Evolutionary conservation across 2,888 invertebrate genomes (phyloP), one percentile per base, ranked within the genome.

Genomic region (Bombylius major): DNA sequence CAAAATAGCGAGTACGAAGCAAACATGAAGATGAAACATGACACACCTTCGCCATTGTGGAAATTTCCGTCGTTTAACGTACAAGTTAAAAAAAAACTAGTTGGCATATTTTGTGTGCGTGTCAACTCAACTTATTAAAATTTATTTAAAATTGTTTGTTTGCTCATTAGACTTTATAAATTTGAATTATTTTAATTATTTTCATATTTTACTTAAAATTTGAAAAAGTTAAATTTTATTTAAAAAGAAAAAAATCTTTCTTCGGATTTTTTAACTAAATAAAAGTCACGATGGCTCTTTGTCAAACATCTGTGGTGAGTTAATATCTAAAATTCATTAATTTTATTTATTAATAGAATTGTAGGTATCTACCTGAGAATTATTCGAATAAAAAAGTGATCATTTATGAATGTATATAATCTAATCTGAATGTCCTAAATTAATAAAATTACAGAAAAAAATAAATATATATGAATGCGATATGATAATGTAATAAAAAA

Each of bases 301-400:
- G 84, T 79, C 85, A 85, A 75, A 76, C 81, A 65, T 79, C 83
- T 68, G 85, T 85, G 76, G 77, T 80, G 70, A 79, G 79, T 77
- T 68, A 11, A 6, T 36, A 9, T 3, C 1, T 8, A 36, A 36
- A 36, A 36, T 36, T 55, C 48, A 33, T 23, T 34, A 48, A 47
- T 39, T 23, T 23, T 23, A 23, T 23, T 23, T 23, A 23, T 23
- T 23, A 23, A 23, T 23, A 23, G 23, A 23, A 23, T 23, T 23
- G 23, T 23, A 23, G 23, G 23, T 23, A 7, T 51, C 50, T 45
- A 31, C 34, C 50, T 46, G 50, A 23, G 23, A 23, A 23, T 23
- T 23, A 23, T 23, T 23, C 3, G 23, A 23, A 23, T 23, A 23
- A 23, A 23, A 23, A 23, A 2, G 23, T 23, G 23, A 1, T 23